Percentiles rank a stretch among this genome's conserved stretches.
Evolutionary conservation across 2,888 invertebrate genomes (phyloP).

Genomic region (Troides aeacus): DNA sequence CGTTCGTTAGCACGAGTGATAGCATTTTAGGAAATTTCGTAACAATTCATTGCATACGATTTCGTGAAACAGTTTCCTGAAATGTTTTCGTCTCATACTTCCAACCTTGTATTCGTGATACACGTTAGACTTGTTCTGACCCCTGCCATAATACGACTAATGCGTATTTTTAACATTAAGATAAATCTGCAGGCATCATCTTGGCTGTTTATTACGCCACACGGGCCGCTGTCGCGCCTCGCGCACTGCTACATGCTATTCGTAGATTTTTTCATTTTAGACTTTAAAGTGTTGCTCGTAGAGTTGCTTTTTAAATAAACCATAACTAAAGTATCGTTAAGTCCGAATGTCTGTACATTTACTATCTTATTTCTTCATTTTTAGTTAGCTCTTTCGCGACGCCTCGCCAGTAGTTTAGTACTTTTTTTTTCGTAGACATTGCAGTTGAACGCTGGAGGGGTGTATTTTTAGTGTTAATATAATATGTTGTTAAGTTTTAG

Average conservation of each 20-base stretch:
- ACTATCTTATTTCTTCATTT: conserved; percentile 75
- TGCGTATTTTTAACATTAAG: no score
- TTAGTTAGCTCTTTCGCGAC: conserved; percentile 72
- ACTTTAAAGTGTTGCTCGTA: conserved; percentile 46
- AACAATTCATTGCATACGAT: conserved; percentile 47
- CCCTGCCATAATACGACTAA: no score
- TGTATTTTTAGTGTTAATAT: conserved; percentile 33
- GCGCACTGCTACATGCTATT: conserved; percentile 53
- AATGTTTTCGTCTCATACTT: conserved; percentile 22
- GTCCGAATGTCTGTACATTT: conserved; percentile 74
- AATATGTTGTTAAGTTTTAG: not conserved
- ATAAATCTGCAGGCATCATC: not conserved
- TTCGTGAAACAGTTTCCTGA: conserved; percentile 43
- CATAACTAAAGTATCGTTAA: conserved; percentile 60
- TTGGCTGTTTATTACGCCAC: conserved; percentile 39
- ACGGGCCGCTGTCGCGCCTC: conserved; percentile 41
- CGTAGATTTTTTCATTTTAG: conserved; percentile 42
- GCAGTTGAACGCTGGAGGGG: conserved; percentile 17
- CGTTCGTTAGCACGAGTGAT: no score
- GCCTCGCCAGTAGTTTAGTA: conserved; percentile 62
- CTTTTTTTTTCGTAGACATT: conserved; percentile 25
- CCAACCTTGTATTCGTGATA: no score
- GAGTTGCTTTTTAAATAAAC: conserved; percentile 47
- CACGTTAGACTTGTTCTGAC: no score
- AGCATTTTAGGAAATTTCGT: no score